Evolutionary conservation across 2,797 vertebrate species (phyloP).

Genomic region (Mallotus villosus): DNA sequence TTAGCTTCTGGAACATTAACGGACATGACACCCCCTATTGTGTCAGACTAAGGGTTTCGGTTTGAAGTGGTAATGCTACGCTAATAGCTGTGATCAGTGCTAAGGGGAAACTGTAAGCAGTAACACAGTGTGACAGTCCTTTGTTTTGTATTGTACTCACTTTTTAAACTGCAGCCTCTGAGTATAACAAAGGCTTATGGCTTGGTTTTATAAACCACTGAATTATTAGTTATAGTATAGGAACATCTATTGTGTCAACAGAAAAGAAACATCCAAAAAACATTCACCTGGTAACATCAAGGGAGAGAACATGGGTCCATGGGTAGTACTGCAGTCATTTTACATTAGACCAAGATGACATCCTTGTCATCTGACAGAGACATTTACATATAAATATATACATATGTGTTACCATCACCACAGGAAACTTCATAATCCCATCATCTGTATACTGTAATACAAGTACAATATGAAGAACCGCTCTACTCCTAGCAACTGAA

Average conservation of each 20-base stretch:
- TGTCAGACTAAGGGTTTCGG: conserved; percentile 60
- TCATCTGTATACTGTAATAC: too few species aligned
- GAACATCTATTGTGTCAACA: neutral
- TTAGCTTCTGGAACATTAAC: conserved; percentile 50
- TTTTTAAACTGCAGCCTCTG: conserved; percentile 51
- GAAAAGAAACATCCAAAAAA: conserved; percentile 4
- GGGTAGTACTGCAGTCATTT: neutral
- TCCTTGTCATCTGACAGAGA: too few species aligned
- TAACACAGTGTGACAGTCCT: conserved; percentile 66
- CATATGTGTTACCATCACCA: too few species aligned
- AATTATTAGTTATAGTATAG: too few species aligned
- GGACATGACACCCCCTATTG: conserved; percentile 48
- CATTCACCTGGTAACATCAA: neutral
- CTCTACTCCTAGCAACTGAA: neutral
- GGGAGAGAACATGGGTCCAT: too few species aligned
- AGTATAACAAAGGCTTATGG: conserved; percentile 47
- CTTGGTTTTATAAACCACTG: conserved; percentile 34
- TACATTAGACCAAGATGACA: neutral
- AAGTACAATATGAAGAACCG: neutral
- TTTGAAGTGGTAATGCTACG: conserved; percentile 74
- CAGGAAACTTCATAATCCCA: too few species aligned
- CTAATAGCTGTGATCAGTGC: conserved; percentile 70
- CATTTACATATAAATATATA: too few species aligned
- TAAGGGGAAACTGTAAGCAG: conserved; percentile 59
- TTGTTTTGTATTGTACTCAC: conserved; percentile 64